Evolutionary conservation across 2,888 invertebrate genomes (phyloP).

Genomic region (Aphidius colemani): DNA sequence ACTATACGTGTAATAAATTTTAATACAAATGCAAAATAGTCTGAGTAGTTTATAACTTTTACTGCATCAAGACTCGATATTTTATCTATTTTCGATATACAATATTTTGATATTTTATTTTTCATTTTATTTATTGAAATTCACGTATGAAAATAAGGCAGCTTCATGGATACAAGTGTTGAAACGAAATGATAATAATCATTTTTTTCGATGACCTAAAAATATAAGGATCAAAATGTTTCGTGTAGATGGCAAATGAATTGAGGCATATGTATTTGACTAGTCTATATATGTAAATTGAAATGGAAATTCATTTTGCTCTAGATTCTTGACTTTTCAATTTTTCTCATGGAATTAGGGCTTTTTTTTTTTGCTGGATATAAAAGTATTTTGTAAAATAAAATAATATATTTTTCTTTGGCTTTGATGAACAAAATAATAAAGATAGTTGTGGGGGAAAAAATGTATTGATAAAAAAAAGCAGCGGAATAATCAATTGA

Average conservation of each 20-base stretch:
- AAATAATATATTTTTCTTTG: conserved; percentile 14
- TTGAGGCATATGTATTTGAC: not conserved
- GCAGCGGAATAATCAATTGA: no score
- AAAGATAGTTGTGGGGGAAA: no score
- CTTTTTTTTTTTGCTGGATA: conserved; percentile 2
- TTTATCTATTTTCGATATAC: no score
- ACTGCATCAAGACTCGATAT: no score
- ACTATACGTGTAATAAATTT: no score
- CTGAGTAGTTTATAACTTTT: no score
- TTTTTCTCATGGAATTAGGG: not conserved
- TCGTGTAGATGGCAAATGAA: conserved; percentile 9
- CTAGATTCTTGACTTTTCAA: conserved; percentile 7
- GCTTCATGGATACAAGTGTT: conserved; percentile 17
- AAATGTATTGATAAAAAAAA: no score
- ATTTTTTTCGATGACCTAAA: conserved; percentile 28
- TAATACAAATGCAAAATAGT: no score
- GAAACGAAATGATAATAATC: conserved; percentile 26
- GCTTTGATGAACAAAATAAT: no score
- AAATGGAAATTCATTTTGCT: conserved; percentile 8
- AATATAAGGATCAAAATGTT: conserved; percentile 25
- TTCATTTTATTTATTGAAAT: no score
- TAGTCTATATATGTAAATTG: not conserved
- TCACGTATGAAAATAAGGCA: not conserved
- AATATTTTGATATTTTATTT: no score
- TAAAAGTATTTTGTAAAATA: conserved; percentile 5